phyloP scores from a whole-genome alignment of 2,113 vertebrate genomes.

The Aleadryas rufinucha region DNA sequence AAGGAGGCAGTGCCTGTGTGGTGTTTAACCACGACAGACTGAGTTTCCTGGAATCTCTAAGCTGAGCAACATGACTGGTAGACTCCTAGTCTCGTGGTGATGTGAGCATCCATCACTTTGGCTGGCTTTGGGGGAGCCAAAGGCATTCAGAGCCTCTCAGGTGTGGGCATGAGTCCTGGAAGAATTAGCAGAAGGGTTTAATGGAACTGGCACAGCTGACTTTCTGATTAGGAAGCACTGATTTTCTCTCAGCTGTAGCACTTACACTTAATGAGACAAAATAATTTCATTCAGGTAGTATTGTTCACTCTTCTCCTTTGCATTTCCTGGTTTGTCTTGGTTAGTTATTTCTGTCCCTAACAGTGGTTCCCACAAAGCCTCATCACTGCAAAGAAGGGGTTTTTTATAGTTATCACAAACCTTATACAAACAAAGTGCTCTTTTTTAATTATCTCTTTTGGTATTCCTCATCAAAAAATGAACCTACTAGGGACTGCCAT shows the following conservation, averaged over 20 bases:
- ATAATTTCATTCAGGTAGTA: background rate
- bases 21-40: background rate
- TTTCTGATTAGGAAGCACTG: background rate
- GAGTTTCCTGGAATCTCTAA: background rate
- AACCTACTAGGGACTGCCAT: background rate
- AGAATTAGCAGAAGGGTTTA: background rate
- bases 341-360: background rate
- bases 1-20: background rate
- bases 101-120: background rate
- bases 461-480: background rate
- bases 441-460: background rate
- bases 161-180: background rate
- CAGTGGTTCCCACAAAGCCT: background rate
- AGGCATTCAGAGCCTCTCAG: background rate
- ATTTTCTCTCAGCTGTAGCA: background rate
- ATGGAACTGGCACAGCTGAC: background rate
- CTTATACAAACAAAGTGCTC: background rate
- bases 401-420: background rate
- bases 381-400: background rate
- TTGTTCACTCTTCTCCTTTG: background rate
- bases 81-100: fast-evolving
- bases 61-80: background rate
- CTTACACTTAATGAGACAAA: background rate
- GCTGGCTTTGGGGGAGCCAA: background rate
- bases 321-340: background rate